Evolutionary conservation across 2,797 vertebrate genomes (phyloP).

Genomic region (Oreochromis mossambicus): DNA sequence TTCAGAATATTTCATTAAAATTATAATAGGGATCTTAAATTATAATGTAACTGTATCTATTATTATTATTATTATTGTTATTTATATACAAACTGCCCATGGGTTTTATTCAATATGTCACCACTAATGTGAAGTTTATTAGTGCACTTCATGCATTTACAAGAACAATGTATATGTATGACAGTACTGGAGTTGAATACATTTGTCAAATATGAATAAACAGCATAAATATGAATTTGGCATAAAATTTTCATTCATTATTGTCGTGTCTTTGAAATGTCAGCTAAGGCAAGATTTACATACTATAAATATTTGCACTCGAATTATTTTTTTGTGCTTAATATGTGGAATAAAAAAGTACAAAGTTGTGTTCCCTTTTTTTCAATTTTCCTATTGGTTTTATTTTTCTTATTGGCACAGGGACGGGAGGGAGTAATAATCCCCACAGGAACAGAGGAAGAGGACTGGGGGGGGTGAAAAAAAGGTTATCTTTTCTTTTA

Average conservation of each 20-base stretch:
- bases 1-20: not conserved
- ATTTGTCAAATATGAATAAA: conserved; percentile 70
- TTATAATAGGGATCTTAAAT: not conserved
- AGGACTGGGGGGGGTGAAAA: not conserved
- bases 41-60: not conserved
- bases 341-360: not conserved
- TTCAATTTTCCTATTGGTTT: not conserved
- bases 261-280: conserved; percentile 59
- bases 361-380: not conserved
- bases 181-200: conserved; percentile 47
- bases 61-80: conserved; percentile 14
- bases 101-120: conserved; percentile 57
- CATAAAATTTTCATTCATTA: conserved; percentile 71
- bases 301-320: conserved; percentile 58
- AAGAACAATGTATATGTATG: conserved; percentile 71
- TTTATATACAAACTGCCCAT: conserved; percentile 40
- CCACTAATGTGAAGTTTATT: conserved; percentile 54
- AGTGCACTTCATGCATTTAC: conserved; percentile 54
- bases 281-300: conserved; percentile 57
- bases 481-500: conserved; percentile 81
- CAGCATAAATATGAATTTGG: conserved; percentile 64
- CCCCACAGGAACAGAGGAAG: conserved; percentile 22
- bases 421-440: not conserved
- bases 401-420: conserved; percentile 7
- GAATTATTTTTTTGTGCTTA: conserved; percentile 5